Evolutionary conservation across 2,888 invertebrate species (phyloP).

Genomic region (Branchipolynoe longqiensis): DNA sequence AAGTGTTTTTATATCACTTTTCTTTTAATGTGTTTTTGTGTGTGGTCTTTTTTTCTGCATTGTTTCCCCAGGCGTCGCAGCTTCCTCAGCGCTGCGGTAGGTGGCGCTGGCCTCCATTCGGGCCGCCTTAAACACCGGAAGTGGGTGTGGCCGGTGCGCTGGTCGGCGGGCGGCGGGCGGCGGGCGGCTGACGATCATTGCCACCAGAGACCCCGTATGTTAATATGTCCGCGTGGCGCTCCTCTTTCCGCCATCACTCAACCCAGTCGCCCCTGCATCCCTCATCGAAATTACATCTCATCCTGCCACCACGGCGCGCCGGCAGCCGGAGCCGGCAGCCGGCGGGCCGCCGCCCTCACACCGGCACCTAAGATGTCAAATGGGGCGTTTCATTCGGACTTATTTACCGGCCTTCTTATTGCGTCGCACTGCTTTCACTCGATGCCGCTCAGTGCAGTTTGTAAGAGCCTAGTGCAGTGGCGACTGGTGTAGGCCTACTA

Average conservation of each 20-base stretch:
- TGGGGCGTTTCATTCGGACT: not conserved
- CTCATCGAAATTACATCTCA: conserved; percentile 22
- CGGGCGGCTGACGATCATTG: too few relatives aligned
- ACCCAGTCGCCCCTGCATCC: not conserved
- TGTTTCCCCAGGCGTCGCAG: not conserved
- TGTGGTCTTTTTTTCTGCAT: too few relatives aligned
- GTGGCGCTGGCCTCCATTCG: not conserved
- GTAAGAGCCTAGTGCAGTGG: too few relatives aligned
- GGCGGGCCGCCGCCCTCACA: not conserved
- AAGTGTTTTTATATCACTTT: too few relatives aligned
- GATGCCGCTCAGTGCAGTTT: too few relatives aligned
- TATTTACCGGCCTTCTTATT: not conserved
- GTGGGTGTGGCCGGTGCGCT: not conserved
- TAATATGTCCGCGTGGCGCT: conserved; percentile 33
- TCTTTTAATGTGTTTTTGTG: too few relatives aligned
- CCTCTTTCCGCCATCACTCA: conserved; percentile 31
- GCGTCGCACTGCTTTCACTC: too few relatives aligned
- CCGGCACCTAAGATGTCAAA: conserved; percentile 11
- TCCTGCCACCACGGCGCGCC: not conserved
- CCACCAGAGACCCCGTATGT: conserved; percentile 31
- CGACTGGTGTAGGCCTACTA: too few relatives aligned
- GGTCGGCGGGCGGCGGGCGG: too few relatives aligned
- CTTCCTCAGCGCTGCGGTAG: not conserved
- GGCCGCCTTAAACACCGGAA: not conserved
- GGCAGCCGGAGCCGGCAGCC: not conserved